These are phyloP conservation scores for Delia radicum DNA, from an alignment of 1,140 invertebrate species.

Conservation along the genomic window DNA sequence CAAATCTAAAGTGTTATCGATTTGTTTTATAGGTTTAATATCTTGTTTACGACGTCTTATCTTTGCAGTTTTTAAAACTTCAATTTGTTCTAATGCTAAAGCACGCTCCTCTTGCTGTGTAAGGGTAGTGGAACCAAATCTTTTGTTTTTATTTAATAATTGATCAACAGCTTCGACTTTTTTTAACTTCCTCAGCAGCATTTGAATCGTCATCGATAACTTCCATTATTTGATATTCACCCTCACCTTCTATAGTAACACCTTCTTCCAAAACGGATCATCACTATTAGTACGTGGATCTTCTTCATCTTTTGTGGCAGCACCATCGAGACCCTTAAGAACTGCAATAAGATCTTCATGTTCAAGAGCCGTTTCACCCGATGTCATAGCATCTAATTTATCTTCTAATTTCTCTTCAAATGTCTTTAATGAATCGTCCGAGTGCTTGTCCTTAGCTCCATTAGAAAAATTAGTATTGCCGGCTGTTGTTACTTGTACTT, in stretches of 20 bases:
- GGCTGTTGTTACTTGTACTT: neutral
- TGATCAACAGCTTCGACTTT: neutral
- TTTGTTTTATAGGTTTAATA: constrained; percentile 37
- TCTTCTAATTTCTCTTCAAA: neutral
- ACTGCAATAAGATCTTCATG: constrained; percentile 50
- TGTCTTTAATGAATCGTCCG: neutral
- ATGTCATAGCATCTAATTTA: constrained; percentile 17
- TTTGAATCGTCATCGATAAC: constrained; percentile 41
- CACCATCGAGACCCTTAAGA: constrained; percentile 39
- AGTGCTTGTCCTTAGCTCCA: neutral
- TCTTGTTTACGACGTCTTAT: constrained; percentile 38
- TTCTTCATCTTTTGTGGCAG: constrained; percentile 23
- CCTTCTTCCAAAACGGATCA: constrained; percentile 34
- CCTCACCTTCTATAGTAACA: constrained; percentile 50
- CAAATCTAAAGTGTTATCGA: constrained; percentile 36
- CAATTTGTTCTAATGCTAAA: constrained; percentile 45
- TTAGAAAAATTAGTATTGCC: neutral
- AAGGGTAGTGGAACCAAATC: neutral
- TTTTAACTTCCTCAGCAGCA: neutral
- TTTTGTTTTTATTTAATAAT: constrained; percentile 9
- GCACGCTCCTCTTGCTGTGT: constrained; percentile 43
- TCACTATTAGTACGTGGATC: constrained; percentile 27
- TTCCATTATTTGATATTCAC: constrained; percentile 52
- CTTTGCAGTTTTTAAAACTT: constrained; percentile 27
- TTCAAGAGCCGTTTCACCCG: constrained; percentile 32